A percentile compares a stretch with the other conserved stretches of the same genome.
Evolutionary conservation across 2,888 invertebrate species (phyloP).

Genomic region (Yponomeuta malinellus): DNA sequence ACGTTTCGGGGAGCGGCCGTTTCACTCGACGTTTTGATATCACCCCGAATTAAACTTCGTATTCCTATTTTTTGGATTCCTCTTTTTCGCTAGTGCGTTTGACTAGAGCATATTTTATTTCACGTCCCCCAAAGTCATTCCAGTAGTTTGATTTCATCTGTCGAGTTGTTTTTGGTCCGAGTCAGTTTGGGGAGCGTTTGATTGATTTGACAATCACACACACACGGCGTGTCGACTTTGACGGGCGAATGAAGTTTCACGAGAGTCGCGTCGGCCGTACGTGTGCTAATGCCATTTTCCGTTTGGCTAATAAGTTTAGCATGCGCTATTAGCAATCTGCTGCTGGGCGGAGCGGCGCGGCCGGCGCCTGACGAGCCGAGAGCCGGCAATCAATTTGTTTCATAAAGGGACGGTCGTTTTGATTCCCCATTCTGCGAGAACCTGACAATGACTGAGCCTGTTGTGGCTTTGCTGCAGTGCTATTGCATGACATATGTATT

Average conservation of each 20-base stretch:
- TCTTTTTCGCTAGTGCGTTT: slow-evolving; percentile 25
- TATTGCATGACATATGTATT: slow-evolving; percentile 16
- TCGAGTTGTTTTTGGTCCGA: slow-evolving; percentile 21
- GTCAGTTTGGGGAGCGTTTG: slow-evolving; percentile 57
- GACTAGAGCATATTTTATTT: slow-evolving; percentile 4
- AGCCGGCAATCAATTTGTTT: slow-evolving; percentile 70
- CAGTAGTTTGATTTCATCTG: slow-evolving; percentile 9
- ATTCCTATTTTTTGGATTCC: slow-evolving; percentile 40
- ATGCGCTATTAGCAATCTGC: slow-evolving; percentile 73
- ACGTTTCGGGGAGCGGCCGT: slow-evolving; percentile 56
- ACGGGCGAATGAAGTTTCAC: slow-evolving; percentile 63
- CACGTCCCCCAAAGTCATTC: background rate
- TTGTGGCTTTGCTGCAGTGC: slow-evolving; percentile 5
- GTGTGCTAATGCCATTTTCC: slow-evolving; percentile 72
- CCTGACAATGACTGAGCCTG: slow-evolving; percentile 36
- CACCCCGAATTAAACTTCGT: slow-evolving; percentile 54
- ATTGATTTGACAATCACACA: slow-evolving; percentile 70
- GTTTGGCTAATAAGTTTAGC: slow-evolving; percentile 74
- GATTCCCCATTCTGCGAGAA: slow-evolving; percentile 59
- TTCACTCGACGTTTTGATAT: slow-evolving; percentile 59
- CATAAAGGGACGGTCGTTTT: slow-evolving; percentile 60
- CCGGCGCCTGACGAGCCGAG: slow-evolving; percentile 49
- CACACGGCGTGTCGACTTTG: slow-evolving; percentile 61
- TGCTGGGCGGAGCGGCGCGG: slow-evolving; percentile 51
- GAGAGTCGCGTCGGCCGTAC: slow-evolving; percentile 47